These are phyloP conservation scores for Phalera bucephala DNA, from an alignment of 2,888 invertebrate species.

Conservation along the genomic window DNA sequence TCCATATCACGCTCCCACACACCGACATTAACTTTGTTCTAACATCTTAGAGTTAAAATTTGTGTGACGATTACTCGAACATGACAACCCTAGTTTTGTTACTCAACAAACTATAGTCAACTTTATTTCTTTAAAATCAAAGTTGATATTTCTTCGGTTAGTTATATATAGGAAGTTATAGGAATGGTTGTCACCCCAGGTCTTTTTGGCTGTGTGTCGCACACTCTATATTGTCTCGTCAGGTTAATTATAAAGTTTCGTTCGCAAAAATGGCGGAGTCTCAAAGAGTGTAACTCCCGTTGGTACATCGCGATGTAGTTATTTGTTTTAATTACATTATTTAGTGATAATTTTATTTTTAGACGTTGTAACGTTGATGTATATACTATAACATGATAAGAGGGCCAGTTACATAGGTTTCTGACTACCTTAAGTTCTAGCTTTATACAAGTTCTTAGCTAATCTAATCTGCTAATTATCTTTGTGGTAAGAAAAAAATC, in stretches of 20 bases:
- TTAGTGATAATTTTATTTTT: no score
- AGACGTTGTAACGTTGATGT: no score
- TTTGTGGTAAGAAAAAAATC: no score
- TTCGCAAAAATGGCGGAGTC: conserved; percentile 37
- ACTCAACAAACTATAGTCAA: conserved; percentile 3
- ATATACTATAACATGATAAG: no score
- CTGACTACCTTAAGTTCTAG: no score
- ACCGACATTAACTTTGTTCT: conserved; percentile 33
- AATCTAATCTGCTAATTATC: no score
- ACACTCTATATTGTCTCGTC: conserved; percentile 49
- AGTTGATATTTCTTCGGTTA: conserved; percentile 28
- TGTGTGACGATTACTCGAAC: conserved; percentile 21
- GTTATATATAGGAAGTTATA: conserved; percentile 39
- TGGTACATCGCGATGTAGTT: conserved; percentile 5
- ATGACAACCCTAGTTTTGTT: conserved; percentile 19
- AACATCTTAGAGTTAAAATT: conserved; percentile 35
- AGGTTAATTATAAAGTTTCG: conserved; percentile 73
- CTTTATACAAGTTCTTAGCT: no score
- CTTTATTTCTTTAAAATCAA: not conserved
- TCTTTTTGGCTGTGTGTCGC: conserved; percentile 51
- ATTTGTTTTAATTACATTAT: not conserved
- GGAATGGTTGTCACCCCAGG: conserved; percentile 58
- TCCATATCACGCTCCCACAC: conserved; percentile 23
- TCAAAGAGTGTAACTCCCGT: conserved; percentile 24
- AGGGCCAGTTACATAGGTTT: no score